Percentiles rank a stretch among this genome's conserved stretches.
Conservation (phyloP, 2,113 vertebrate species). For the Ceratotherium simum region DNA sequence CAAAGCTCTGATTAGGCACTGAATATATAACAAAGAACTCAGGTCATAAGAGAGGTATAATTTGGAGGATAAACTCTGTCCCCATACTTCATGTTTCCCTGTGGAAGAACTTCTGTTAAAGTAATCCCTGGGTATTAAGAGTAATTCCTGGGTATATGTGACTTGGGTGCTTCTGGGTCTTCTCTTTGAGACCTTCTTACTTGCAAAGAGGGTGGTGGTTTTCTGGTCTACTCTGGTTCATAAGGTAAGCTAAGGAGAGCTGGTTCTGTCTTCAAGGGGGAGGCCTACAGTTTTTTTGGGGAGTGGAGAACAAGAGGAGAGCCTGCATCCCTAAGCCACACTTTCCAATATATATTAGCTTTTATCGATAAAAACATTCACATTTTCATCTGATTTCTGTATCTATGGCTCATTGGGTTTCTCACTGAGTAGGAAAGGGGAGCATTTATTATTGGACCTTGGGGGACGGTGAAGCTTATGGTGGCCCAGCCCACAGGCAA, state of each 20-base stretch:
- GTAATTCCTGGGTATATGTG: background rate
- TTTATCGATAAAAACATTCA: background rate
- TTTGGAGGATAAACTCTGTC: background rate
- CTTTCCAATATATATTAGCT: background rate
- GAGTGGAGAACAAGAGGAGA: background rate
- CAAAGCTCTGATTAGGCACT: background rate
- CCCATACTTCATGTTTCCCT: background rate
- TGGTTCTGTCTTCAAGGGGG: background rate
- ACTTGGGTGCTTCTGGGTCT: background rate
- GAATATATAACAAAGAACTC: background rate
- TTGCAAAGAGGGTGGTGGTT: background rate
- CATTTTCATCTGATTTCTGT: background rate
- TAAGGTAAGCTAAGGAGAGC: background rate
- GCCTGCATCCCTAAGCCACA: background rate
- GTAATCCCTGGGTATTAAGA: background rate
- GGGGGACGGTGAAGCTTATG: background rate
- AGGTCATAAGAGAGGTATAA: background rate
- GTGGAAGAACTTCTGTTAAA: background rate
- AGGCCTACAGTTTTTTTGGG: background rate
- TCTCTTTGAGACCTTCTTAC: background rate
- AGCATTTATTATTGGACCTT: constrained; percentile 7
- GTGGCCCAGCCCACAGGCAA: background rate
- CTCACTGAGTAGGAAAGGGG: background rate
- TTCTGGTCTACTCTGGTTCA: background rate
- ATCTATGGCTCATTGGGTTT: background rate